Conservation (phyloP, 30 jellyfish, hydroid and myxozoan genomes). For the Aurelia sp. region DNA sequence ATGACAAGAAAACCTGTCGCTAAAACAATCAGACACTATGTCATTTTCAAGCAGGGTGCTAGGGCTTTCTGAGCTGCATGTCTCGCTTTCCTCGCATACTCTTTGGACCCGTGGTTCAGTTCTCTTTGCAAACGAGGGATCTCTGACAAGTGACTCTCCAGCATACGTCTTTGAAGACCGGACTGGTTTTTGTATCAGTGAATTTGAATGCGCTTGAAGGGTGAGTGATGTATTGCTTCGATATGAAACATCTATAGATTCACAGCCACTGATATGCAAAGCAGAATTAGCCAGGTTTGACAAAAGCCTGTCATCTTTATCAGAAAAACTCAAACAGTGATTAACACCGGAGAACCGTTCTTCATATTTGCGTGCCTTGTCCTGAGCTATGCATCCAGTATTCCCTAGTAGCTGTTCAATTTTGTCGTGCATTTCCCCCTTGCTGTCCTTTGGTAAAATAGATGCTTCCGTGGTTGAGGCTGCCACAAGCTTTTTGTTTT, state of each 20-base stretch:
- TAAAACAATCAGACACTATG: constrained; percentile 2
- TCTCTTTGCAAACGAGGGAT: background rate
- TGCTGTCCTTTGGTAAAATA: too few species aligned
- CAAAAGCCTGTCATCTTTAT: background rate
- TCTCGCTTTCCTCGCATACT: background rate
- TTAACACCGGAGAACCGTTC: background rate
- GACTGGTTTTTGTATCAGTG: background rate
- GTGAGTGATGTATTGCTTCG: background rate
- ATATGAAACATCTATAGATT: background rate
- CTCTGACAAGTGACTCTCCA: background rate
- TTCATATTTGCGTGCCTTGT: background rate
- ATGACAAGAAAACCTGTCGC: constrained; percentile 30
- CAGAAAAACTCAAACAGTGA: background rate
- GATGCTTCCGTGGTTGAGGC: too few species aligned
- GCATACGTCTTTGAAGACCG: background rate
- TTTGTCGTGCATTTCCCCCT: background rate
- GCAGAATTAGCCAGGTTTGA: background rate
- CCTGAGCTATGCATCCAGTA: background rate
- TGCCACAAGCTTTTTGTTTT: too few species aligned
- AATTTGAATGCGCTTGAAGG: background rate
- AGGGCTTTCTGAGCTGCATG: constrained; percentile 1
- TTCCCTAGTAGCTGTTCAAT: background rate
- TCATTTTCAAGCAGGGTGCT: background rate
- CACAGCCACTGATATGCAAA: background rate
- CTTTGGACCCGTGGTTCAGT: background rate